Evolutionary conservation across 2,113 vertebrate species (phyloP).

Genomic region (Otis tarda): DNA sequence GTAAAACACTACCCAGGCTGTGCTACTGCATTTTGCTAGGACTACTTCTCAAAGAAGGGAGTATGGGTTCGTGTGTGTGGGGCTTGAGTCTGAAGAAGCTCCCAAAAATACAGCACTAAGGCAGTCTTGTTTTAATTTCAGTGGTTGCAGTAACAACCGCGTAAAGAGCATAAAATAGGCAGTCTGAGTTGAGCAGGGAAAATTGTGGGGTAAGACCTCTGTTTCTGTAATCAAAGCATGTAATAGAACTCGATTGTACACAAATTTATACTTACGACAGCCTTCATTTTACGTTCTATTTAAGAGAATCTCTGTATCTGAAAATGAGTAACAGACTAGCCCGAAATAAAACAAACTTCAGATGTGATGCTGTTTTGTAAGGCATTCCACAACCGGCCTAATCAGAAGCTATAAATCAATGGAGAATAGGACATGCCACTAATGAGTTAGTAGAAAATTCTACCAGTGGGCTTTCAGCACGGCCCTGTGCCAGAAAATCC

Average conservation of each 20-base stretch:
- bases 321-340: constrained; percentile 15
- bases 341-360: constrained; percentile 20
- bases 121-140: constrained; percentile 64
- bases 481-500: background rate
- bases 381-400: background rate
- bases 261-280: constrained; percentile 39
- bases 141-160: constrained; percentile 69
- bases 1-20: background rate
- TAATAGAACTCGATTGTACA: constrained; percentile 49
- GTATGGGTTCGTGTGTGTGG: background rate
- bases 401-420: constrained; percentile 33
- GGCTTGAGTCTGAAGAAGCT: background rate
- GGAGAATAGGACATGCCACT: background rate
- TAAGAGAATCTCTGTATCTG: constrained; percentile 40
- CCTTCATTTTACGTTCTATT: constrained; percentile 61
- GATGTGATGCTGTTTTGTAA: constrained; percentile 9
- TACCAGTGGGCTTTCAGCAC: background rate
- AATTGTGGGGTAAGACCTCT: constrained; percentile 60
- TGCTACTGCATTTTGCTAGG: background rate
- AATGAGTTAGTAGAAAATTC: constrained; percentile 20
- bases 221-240: constrained; percentile 57
- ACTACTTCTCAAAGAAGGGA: background rate
- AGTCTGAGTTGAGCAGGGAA: constrained; percentile 50
- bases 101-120: constrained; percentile 39
- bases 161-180: constrained; percentile 62